Base-by-base conservation (phyloP, 2,888 invertebrate species). In the Zele albiditarsus region DNA sequence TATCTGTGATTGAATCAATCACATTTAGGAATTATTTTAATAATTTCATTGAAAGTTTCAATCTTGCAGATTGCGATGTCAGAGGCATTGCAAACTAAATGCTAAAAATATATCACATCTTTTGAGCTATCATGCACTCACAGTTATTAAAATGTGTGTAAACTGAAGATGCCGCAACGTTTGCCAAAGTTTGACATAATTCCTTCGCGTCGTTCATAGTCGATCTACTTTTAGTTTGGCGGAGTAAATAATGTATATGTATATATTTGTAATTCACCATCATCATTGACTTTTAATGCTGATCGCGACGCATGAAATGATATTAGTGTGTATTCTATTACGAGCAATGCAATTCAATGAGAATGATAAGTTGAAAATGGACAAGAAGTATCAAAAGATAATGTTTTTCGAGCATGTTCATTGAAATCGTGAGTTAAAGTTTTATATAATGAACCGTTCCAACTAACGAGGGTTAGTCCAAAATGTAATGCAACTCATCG, bases 401-500 rank as follows among this genome's bases (percentile, higher is more conserved):
- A n/a, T n/a, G n/a, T n/a, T n/a, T n/a, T n/a, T n/a, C n/a, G n/a
- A n/a, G n/a, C n/a, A n/a, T n/a, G n/a, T n/a, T n/a, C n/a, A n/a
- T n/a, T n/a, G n/a, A n/a, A n/a, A n/a, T n/a, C n/a, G n/a, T n/a
- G n/a, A n/a, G n/a, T n/a, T n/a, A n/a, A n/a, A n/a, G n/a, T n/a
- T n/a, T n/a, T n/a, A n/a, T n/a, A n/a, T n/a, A n/a, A n/a, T n/a
- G n/a, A 77, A 78, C 79, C 76, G 78, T 78, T 77, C 77, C 76
- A 77, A 80, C 73, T 74, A 62, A 46, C 60, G 46, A 27, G 27
- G 58, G 6, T 33, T 57, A 6, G 5, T 23, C 12, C 42, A 42
- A 42, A 42, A 42, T 42, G 12, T 12, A 10, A 2, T 12, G 10
- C 42, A 12, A 12, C 12, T 42, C 10, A 42, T 42, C 12, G 8